Base-by-base conservation (phyloP, 2,888 invertebrate genomes). In the Spisula subtruncata region DNA sequence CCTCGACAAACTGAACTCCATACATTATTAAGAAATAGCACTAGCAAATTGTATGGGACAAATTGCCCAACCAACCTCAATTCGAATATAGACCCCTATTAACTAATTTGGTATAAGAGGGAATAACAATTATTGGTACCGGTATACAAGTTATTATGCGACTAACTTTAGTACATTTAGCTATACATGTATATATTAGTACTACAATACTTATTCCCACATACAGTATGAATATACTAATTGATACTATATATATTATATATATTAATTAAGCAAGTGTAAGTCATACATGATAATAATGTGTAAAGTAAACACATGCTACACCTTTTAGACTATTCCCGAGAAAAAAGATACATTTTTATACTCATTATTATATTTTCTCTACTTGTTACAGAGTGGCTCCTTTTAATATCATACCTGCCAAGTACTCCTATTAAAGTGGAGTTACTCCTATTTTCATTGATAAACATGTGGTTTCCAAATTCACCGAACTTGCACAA, bases 241-340 rank as follows among this genome's bases (percentile, higher is more conserved):
- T n/a, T n/a, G n/a, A n/a, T n/a, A n/a, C n/a, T n/a, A n/a, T n/a
- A n/a, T n/a, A n/a, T n/a, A n/a, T 35, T 18, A 41, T 75, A 75
- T 75, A 35, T 20, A 71, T 84, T 66, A 84, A n/a, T 84, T 71
- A 75, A n/a, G 46, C 71, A 54, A 54, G 54, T 83, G 87, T 60
- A 88, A 88, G 83, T 88, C 87, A 88, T 88, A 88, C 87, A 66
- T 46, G 41, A 41, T 41, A 83, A 56, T 51, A 16, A 81, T 60
- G 86, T 89, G 83, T 80, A 86, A 83, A 86, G 83, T 86, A 86
- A 89, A 83, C 66, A 66, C 89, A 89, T 89, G 89, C 89, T 89
- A 89, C 89, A 89, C 82, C 60, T 85, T n/a, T 85, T 85, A 85
- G 51, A 75, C 89, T 89, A 89, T 71, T 82, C 88, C 85, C 85